Evolutionary conservation across 2,888 invertebrate species (phyloP), one percentile per base, ranked within the genome.

Genomic region (Megaustenia siamemsis): DNA sequence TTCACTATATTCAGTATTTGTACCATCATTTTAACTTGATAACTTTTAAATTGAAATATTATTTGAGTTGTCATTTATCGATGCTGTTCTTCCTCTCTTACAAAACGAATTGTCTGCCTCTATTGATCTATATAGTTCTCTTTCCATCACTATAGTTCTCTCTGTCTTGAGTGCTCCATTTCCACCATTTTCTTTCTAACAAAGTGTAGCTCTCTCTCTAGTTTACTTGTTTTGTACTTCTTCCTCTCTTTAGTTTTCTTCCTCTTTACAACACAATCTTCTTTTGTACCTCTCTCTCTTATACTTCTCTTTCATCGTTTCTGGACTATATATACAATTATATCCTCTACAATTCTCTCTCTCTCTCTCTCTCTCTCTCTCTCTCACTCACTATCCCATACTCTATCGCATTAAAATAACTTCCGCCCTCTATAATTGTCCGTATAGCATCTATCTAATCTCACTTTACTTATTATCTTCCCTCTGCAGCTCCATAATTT

Each of bases 121-220:
- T 53, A 18, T 21, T 53, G 10, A 10, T 53, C 21, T 21, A 18
- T 53, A 10, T 53, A 18, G 15, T 53, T 53, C 53, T 53, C n/a
- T 63, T 35, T 79, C 63, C 66, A 24, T 63, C 38, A 63, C 38
- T 66, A 24, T 63, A 24, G 35, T 38, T 40, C 38, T 38, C n/a
- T 63, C 63, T 63, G n/a, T 24, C 38, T 63, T 38, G 35, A 4
- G 21, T 35, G 35, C 40, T 79, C 8, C 35, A 4, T 6, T 18
- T 79, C 38, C 60, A 24, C 43, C 63, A 63, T 35, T 63, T 35
- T 79, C 63, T 79, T 35, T 63, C 38, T 66, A 32, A n/a, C 38
- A 40, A 0, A 63, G 35, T 79, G n/a, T 63, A 24, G 38, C 40
- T 77, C 24, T 35, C 32, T 53, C 40, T 40, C 32, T 21, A 18